Evolutionary conservation across 1,140 invertebrate species (phyloP).

Genomic region (Euura saliciscinereae): DNA sequence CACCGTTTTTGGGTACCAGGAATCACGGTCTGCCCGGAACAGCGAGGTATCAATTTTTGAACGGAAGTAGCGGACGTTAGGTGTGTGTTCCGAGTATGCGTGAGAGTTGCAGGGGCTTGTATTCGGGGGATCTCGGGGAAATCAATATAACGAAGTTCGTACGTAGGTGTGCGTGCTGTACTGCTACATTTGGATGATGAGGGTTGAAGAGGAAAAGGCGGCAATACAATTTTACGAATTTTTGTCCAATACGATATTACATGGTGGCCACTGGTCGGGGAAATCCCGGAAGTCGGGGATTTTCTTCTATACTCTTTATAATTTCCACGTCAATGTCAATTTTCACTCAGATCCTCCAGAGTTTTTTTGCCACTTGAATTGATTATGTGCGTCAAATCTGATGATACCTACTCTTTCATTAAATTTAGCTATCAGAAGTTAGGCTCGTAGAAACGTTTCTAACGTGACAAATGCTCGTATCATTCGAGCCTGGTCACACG

Average conservation of each 20-base stretch:
- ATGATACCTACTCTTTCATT: background rate
- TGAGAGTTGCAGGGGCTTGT: conserved; percentile 15
- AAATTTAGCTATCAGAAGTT: conserved; percentile 1
- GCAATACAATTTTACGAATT: background rate
- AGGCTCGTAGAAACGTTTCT: background rate
- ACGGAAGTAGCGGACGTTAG: background rate
- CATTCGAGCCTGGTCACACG: too few relatives aligned
- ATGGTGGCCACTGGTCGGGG: background rate
- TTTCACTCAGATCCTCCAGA: too few relatives aligned
- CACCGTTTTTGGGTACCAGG: background rate
- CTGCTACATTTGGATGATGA: background rate
- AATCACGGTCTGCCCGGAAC: background rate
- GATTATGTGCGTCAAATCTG: too few relatives aligned
- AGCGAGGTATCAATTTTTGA: background rate
- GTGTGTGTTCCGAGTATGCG: background rate
- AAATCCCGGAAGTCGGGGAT: too few relatives aligned
- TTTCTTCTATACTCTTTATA: too few relatives aligned
- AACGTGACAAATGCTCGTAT: background rate
- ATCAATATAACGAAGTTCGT: conserved; percentile 1
- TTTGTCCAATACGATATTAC: background rate
- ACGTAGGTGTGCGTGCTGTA: background rate
- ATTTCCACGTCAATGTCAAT: too few relatives aligned
- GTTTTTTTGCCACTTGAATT: too few relatives aligned
- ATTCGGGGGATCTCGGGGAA: conserved; percentile 1
- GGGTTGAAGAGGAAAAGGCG: background rate